Conservation (phyloP, 2,113 vertebrate genomes). For the Oncorhynchus kisutch region DNA sequence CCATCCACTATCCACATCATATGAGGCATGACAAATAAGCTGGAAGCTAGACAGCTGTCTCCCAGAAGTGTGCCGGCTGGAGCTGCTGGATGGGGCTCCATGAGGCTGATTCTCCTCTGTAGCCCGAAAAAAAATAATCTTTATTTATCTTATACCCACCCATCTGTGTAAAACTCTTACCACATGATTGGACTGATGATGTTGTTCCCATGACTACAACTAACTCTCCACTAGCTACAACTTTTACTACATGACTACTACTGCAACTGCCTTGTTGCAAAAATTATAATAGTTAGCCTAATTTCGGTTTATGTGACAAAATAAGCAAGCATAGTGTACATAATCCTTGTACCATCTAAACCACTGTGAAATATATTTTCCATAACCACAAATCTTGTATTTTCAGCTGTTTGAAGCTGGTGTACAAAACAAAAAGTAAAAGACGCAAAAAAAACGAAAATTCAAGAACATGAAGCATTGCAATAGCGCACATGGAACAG, state of each 20-base stretch:
- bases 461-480: too few species aligned
- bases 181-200: not conserved
- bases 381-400: too few species aligned
- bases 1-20: constrained; percentile 13
- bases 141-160: not conserved
- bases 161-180: not conserved
- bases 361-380: too few species aligned
- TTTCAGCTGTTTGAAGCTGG: too few species aligned
- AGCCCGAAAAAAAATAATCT: not conserved
- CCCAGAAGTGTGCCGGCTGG: not conserved
- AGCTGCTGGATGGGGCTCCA: not conserved
- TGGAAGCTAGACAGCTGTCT: constrained; percentile 9
- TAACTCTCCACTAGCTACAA: not conserved
- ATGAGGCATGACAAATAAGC: constrained; percentile 23
- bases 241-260: not conserved
- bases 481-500: too few species aligned
- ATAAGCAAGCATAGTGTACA: too few species aligned
- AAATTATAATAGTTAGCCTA: too few species aligned
- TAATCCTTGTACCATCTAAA: too few species aligned
- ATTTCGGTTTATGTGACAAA: too few species aligned
- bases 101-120: not conserved
- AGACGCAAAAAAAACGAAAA: too few species aligned
- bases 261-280: not conserved
- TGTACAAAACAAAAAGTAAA: too few species aligned
- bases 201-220: constrained; percentile 2